phyloP scores from a whole-genome alignment of 2,888 invertebrate genomes.

The Crocallis elinguaria region DNA sequence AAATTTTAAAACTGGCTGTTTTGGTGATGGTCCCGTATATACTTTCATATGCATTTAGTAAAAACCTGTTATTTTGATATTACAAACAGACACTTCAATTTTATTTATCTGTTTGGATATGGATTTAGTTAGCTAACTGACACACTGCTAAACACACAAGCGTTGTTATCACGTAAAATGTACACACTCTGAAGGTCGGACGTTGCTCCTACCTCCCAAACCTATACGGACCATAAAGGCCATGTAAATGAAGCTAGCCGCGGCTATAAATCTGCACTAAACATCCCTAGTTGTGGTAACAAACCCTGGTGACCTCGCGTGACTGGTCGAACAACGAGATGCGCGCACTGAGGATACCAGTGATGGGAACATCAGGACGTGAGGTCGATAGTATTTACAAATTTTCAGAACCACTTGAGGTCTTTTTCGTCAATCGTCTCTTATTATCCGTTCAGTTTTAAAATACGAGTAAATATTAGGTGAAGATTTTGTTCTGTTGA shows the following conservation, averaged over 20 bases:
- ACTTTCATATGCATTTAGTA: no score
- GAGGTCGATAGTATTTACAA: slow-evolving; percentile 1
- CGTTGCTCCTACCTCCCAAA: not conserved
- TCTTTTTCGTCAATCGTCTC: no score
- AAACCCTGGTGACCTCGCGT: slow-evolving; percentile 34
- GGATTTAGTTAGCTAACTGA: no score
- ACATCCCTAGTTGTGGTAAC: slow-evolving; percentile 22
- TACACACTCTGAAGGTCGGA: not conserved
- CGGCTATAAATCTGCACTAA: slow-evolving; percentile 24
- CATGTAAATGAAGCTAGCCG: slow-evolving; percentile 3
- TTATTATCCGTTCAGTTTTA: no score
- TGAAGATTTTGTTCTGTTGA: not conserved
- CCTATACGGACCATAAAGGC: not conserved
- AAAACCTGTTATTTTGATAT: no score
- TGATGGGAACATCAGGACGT: slow-evolving; percentile 18
- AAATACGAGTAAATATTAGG: no score
- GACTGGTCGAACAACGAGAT: slow-evolving; percentile 29
- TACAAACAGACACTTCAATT: no score
- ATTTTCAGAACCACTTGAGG: not conserved
- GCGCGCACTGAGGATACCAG: slow-evolving; percentile 21
- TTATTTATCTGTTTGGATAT: no score
- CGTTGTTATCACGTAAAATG: not conserved
- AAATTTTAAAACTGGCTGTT: no score
- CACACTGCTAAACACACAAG: not conserved
- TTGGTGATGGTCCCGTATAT: no score